These are phyloP conservation scores for Lysiphlebus fabarum DNA, from an alignment of 1,140 invertebrate genomes.

Conservation along the genomic window DNA sequence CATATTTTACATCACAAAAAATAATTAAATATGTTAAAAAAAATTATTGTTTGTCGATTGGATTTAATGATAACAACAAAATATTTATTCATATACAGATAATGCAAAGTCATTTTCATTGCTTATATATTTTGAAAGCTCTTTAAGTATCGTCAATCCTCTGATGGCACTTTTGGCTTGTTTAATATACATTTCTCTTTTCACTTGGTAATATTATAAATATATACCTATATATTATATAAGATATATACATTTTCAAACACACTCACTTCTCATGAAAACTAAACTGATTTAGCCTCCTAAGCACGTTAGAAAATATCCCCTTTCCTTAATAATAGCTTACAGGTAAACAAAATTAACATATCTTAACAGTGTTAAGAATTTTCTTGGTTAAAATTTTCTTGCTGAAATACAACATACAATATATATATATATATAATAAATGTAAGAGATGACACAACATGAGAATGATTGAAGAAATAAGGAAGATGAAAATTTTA, in stretches of 20 bases:
- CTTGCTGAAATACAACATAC: neutral
- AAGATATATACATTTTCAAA: conserved; percentile 33
- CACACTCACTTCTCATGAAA: conserved; percentile 46
- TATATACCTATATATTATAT: conserved; percentile 39
- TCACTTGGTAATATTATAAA: too few species aligned
- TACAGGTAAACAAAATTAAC: conserved; percentile 59
- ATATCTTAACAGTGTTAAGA: conserved; percentile 58
- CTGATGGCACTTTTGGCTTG: neutral
- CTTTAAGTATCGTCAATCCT: too few species aligned
- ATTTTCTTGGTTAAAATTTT: conserved; percentile 36
- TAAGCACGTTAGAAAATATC: conserved; percentile 50
- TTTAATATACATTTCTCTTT: too few species aligned
- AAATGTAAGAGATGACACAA: conserved; percentile 14
- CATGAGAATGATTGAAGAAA: conserved; percentile 13
- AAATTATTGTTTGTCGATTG: too few species aligned
- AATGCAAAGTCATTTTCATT: too few species aligned
- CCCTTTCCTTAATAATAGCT: conserved; percentile 51
- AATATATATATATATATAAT: neutral
- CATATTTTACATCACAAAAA: too few species aligned
- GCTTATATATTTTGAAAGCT: too few species aligned
- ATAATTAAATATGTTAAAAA: too few species aligned
- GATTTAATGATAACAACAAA: too few species aligned
- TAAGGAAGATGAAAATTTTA: conserved; percentile 4
- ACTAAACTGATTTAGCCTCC: conserved; percentile 55
- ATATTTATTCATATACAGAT: too few species aligned